These are phyloP conservation scores for Rhizoglyphus robini DNA, from an alignment of 1,140 invertebrate genomes.

Conservation along the genomic window DNA sequence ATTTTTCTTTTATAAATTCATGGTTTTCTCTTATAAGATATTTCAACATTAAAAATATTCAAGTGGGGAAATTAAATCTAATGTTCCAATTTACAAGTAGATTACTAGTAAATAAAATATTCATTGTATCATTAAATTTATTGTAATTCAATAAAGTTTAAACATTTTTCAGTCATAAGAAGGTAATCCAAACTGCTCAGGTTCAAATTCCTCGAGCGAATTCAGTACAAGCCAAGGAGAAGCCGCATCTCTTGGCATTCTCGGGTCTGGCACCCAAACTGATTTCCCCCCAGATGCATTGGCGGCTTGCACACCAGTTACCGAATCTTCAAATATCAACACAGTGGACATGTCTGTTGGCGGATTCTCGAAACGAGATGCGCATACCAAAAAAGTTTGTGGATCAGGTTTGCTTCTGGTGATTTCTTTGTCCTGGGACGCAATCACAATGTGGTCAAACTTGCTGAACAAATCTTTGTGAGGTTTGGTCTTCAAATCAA, in stretches of 20 bases:
- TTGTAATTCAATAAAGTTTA: too few species aligned
- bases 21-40: too few species aligned
- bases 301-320: slow-evolving; percentile 19
- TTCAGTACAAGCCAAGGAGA: slow-evolving; percentile 15
- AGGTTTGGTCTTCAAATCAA: slow-evolving; percentile 12
- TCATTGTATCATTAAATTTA: too few species aligned
- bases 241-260: background rate
- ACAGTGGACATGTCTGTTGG: slow-evolving; percentile 6
- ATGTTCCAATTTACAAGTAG: too few species aligned
- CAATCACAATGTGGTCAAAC: slow-evolving; percentile 22
- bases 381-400: slow-evolving; percentile 21
- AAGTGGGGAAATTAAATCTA: too few species aligned
- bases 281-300: slow-evolving; percentile 21
- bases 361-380: background rate
- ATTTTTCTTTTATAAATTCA: too few species aligned
- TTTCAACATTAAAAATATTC: too few species aligned
- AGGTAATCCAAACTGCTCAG: slow-evolving; percentile 23
- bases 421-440: slow-evolving; percentile 21
- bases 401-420: slow-evolving; percentile 22
- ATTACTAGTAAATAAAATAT: too few species aligned
- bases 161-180: slow-evolving; percentile 15
- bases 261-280: slow-evolving; percentile 20
- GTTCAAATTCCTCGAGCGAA: slow-evolving; percentile 22
- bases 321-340: slow-evolving; percentile 24
- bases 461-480: slow-evolving; percentile 16